Evolutionary conservation across 2,113 vertebrate genomes (phyloP), one percentile per base, ranked within the genome.

Genomic region (Mobula birostris): DNA sequence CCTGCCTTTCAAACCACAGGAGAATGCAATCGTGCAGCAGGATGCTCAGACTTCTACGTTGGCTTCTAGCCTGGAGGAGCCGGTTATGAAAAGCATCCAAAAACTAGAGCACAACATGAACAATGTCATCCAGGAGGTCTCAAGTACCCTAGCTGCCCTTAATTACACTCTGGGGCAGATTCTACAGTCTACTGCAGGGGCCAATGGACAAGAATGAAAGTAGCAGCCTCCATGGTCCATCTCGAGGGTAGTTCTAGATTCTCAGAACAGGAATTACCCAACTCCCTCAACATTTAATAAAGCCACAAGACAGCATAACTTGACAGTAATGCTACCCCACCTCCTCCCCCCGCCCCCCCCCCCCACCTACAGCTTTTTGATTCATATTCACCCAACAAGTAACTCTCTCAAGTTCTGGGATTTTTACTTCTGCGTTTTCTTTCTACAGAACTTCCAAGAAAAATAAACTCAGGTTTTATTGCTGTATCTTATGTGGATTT

Each of bases 51-150:
- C 27, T 63, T 63, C 83, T 17, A 14, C 61, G 58, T 56, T n/a
- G 90, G 21, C 90, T 19, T 92, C 90, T 9, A 72, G 19, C 90
- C 68, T 92, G 90, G 68, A 92, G 90, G 68, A 72, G 36, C 90
- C 90, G 70, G 66, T 92, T 92, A 24, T 92, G 58, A 68, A 48
- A 72, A 32, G 90, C 63, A 72, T 92, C 8, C 90, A 72, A 72
- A 40, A 92, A 9, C 32, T 92, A 66, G 63, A 92, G 68, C 32
- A 48, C 24, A 72, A 72, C 17, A 72, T 92, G 63, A 92, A 72
- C 90, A 68, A 11, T 68, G 90, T 72, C 66, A 92, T 92, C 66
- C 90, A 72, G 66, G 66, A 92, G 90, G 90, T 92, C 66, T 92
- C 90, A 70, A 72, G 66, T 9, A 92, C 90, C 21, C 90, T 92